Evolutionary conservation across 2,113 vertebrate genomes (phyloP), one percentile per base, ranked within the genome.

Genomic region (Embiotoca jacksoni): DNA sequence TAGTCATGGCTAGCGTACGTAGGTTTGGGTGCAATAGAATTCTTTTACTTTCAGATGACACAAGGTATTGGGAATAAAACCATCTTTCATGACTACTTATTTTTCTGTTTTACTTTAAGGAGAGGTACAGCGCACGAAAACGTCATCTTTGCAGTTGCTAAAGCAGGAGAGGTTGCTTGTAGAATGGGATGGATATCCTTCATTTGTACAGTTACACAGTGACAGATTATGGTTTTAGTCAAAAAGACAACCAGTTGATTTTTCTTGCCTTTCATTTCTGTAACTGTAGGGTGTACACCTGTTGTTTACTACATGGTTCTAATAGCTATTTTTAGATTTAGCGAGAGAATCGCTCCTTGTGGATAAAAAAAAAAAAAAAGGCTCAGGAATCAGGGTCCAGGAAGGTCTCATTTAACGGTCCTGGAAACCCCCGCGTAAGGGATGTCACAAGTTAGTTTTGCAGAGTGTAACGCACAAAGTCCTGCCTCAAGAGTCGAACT

Each of bases 1-100:
- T 88, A 74, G 80, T 86, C 76, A 78, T 54, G 63, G 67, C 74
- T 90, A 86, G 75, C 86, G 89, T 86, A 91, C 23, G 65, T 88
- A 86, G 63, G 37, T 89, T 91, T 82, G 83, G 89, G 89, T 90
- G 88, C 91, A 91, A 85, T 92, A 89, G 80, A 69, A 74, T 79
- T 82, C 64, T 84, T 76, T 75, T 69, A 54, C 85, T 84, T 90
- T 69, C 78, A 69, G 77, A 69, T 64, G 65, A 88, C 66, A 81
- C 75, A 80, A 63, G 86, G 69, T 75, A 56, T 85, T 81, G 81
- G 76, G 77, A 88, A 86, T 71, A 74, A 87, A 23, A 89, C 58
- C 75, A 70, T 85, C 67, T 82, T 61, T 89, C 53, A 62, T 71
- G 80, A 67, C 70, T 73, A 66, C 76, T 72, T 71, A 72, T 75